Evolutionary conservation across 2,888 invertebrate genomes (phyloP), one percentile per base, ranked within the genome.

Genomic region (Octonoba sinensis): DNA sequence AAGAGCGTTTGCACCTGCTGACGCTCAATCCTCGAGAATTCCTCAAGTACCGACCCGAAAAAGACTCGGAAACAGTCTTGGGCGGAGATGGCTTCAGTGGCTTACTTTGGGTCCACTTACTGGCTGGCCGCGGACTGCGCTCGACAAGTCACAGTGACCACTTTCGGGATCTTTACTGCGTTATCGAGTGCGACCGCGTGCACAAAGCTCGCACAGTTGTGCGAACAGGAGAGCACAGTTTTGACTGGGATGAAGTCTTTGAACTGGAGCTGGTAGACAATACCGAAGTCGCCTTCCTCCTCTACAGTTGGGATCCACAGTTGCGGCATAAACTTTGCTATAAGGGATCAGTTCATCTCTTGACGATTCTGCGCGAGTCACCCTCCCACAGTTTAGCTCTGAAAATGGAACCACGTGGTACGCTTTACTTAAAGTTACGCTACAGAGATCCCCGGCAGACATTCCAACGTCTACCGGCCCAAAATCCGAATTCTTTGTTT

Each of bases 221-320:
- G 44, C 92, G 97, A 77, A 97, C 96, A 1, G 97, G 97, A 3
- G 97, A 97, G 88, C 84, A 84, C 72, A 96, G 96, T 88, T 99
- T 98, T 89, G 97, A 99, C 89, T 99, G 99, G 99, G 97, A 99
- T 88, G 99, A 99, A 89, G 96, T 96, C 18, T 99, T 99, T 88
- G 99, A 99, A 88, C 90, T 99, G 87, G 99, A 99, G 88, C 91
- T 99, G 83, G 96, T 97, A 59, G 95, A 96, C 87, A 97, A 97
- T 87, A 93, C 95, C 86, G 96, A 98, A 89, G 91, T 99, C 85
- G 97, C 99, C 87, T 94, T 99, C 85, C 91, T 99, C 85, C 96
- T 99, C 70, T 99, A 99, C 90, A 97, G 97, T 15, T 99, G 99
- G 99, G 99, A 99, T 90, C 98, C 99, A 0, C 97, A 98, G 88